phyloP scores from a whole-genome alignment of 1,140 invertebrate species.

The Drosophila persimilis region DNA sequence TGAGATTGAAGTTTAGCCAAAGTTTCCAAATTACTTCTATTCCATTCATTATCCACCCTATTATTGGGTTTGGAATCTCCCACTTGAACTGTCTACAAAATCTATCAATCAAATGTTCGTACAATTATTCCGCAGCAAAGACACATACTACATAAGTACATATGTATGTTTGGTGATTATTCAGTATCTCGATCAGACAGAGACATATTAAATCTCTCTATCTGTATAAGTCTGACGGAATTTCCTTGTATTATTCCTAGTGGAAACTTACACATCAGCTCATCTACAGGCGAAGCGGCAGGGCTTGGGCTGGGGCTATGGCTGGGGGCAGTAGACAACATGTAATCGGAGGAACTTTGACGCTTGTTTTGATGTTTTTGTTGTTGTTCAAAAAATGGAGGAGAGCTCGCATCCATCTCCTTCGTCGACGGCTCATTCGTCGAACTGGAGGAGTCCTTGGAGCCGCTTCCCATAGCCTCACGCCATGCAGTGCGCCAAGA shows the following conservation, averaged over 20 bases:
- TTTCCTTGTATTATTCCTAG: too few species aligned
- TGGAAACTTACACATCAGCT: conserved; percentile 43
- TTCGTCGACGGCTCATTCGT: conserved; percentile 4
- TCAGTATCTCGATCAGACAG: too few species aligned
- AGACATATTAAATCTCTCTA: too few species aligned
- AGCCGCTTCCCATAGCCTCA: conserved; percentile 47
- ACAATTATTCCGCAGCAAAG: too few species aligned
- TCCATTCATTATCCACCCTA: background rate
- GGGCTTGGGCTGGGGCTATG: conserved; percentile 21
- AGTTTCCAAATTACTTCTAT: too few species aligned
- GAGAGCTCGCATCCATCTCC: conserved; percentile 1
- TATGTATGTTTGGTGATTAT: too few species aligned
- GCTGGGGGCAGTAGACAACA: background rate
- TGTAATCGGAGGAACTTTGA: conserved; percentile 14
- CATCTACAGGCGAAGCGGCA: conserved; percentile 37
- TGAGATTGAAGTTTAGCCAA: background rate
- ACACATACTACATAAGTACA: too few species aligned
- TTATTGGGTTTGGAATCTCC: too few species aligned
- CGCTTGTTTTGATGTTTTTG: background rate
- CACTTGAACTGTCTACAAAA: too few species aligned
- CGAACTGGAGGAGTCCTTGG: conserved; percentile 40
- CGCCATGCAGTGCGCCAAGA: conserved; percentile 76
- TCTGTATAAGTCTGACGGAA: too few species aligned
- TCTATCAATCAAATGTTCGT: too few species aligned
- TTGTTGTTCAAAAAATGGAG: conserved; percentile 6